A percentile compares a stretch with the other conserved stretches of the same genome.
Evolutionary conservation across 2,797 vertebrate genomes (phyloP).

Genomic region (Eulemur mongoz): DNA sequence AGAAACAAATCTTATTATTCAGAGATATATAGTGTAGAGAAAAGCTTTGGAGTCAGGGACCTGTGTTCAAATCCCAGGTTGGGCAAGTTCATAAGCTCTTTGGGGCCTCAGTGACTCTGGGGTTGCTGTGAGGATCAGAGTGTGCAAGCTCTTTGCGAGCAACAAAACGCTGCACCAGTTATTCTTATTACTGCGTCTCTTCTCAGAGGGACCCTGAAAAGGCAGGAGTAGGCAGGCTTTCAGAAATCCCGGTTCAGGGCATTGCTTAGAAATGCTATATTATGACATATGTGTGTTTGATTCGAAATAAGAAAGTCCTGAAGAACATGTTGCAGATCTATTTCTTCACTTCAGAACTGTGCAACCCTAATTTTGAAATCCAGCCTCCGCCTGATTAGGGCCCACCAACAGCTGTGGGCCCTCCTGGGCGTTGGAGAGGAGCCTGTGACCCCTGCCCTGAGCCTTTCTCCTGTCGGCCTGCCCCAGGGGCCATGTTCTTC

Average conservation of each 20-base stretch:
- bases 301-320: neutral
- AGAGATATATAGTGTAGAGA: neutral
- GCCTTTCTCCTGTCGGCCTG: neutral
- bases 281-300: neutral
- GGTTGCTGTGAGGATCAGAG: neutral
- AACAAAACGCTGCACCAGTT: neutral
- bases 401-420: neutral
- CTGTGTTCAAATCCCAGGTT: neutral
- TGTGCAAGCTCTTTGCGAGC: neutral
- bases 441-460: neutral
- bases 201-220: neutral
- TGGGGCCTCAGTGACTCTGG: neutral
- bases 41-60: constrained; percentile 7
- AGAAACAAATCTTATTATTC: neutral
- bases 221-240: neutral
- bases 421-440: neutral
- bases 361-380: neutral
- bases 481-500: neutral
- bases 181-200: neutral
- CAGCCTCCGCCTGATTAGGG: neutral
- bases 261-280: constrained; percentile 13
- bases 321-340: neutral
- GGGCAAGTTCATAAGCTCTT: neutral
- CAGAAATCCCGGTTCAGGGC: neutral
- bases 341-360: neutral